Evolutionary conservation across 2,888 invertebrate species (phyloP).

Genomic region (Aspidiotus rigidus): DNA sequence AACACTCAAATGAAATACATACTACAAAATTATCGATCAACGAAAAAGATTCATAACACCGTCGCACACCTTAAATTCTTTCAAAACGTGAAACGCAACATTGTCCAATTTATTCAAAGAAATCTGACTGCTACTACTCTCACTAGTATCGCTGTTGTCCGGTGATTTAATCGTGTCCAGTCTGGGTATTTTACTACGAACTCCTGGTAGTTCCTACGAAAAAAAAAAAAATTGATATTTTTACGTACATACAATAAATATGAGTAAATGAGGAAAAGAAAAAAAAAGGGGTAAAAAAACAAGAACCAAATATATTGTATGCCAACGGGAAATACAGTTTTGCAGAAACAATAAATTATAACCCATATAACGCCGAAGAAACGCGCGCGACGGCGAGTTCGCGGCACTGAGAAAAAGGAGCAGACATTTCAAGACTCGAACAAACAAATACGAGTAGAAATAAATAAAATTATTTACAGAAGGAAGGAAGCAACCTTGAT

Average conservation of each 20-base stretch:
- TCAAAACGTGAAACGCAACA: constrained; percentile 24
- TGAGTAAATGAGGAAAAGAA: not conserved
- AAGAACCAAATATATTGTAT: not conserved
- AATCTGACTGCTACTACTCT: constrained; percentile 27
- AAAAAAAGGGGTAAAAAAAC: not conserved
- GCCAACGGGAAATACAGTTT: not conserved
- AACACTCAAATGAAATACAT: not conserved
- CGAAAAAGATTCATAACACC: not conserved
- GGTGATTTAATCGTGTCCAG: constrained; percentile 28
- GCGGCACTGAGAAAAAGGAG: too few species aligned
- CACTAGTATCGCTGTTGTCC: constrained; percentile 27
- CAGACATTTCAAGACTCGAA: not conserved
- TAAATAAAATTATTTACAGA: constrained; percentile 2
- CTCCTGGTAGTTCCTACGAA: constrained; percentile 15
- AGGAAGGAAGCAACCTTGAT: constrained; percentile 4
- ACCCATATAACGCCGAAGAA: not conserved
- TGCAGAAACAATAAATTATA: not conserved
- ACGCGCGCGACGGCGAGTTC: not conserved
- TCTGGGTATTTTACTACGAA: constrained; percentile 26
- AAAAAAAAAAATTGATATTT: not conserved
- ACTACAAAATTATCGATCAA: not conserved
- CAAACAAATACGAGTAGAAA: not conserved
- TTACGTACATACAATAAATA: not conserved
- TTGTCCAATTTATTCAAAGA: constrained; percentile 16
- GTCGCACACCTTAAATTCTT: constrained; percentile 17